Percentiles rank a stretch among this genome's conserved stretches.
phyloP scores from a whole-genome alignment of 2,888 invertebrate genomes.

The Malachius bipustulatus region DNA sequence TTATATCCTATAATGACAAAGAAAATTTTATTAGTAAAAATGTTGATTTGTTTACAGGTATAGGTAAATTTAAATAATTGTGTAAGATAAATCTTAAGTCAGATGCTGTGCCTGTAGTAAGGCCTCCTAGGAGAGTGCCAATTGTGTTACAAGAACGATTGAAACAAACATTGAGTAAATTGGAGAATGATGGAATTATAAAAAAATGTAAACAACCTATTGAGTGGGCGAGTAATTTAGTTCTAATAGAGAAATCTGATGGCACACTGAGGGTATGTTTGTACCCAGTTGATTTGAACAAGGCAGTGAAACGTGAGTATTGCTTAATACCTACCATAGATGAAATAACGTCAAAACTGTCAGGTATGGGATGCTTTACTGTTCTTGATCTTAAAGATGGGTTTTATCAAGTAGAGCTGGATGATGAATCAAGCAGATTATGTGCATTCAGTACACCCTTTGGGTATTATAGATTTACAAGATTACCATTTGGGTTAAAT shows the following conservation, averaged over 20 bases:
- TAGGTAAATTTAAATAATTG: constrained; percentile 3
- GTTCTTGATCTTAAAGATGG: constrained; percentile 15
- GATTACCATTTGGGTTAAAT: constrained; percentile 15
- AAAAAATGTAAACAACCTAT: neutral
- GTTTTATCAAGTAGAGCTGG: constrained; percentile 14
- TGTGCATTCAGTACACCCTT: constrained; percentile 13
- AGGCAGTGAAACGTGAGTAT: neutral
- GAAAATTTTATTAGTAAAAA: constrained; percentile 1
- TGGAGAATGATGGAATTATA: neutral
- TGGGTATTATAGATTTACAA: constrained; percentile 12
- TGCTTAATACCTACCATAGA: constrained; percentile 10
- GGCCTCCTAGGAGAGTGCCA: constrained; percentile 3
- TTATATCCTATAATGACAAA: constrained; percentile 2
- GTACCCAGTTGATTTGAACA: neutral
- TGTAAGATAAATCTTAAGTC: neutral
- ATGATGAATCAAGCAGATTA: constrained; percentile 9
- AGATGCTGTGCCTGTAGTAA: neutral
- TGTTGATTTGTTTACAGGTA: constrained; percentile 3
- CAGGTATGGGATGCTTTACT: constrained; percentile 9
- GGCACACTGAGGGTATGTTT: constrained; percentile 2
- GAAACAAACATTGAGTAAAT: neutral
- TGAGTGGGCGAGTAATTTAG: constrained; percentile 2
- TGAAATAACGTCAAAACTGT: constrained; percentile 8
- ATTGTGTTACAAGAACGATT: neutral
- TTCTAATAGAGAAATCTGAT: neutral